Percentiles rank a stretch among this genome's conserved stretches.
phyloP scores from a whole-genome alignment of 1,140 invertebrate genomes.

The Euura lappo region DNA sequence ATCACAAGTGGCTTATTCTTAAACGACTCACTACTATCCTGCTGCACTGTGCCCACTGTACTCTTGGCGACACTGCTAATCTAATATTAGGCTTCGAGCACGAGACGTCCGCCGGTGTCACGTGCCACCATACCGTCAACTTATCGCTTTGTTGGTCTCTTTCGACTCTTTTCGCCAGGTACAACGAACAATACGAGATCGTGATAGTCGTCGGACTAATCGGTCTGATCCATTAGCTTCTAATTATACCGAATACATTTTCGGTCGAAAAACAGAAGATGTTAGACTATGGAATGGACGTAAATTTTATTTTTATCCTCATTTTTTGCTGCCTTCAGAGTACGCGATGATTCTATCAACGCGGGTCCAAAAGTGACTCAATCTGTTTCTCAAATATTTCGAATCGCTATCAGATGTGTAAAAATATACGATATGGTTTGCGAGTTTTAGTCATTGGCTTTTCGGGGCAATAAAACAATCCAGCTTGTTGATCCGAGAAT shows the following conservation, averaged over 20 bases:
- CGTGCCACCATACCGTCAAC: not conserved
- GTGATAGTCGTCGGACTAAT: too few species aligned
- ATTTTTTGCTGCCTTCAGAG: too few species aligned
- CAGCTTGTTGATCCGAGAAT: not conserved
- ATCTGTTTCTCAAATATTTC: not conserved
- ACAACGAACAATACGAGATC: not conserved
- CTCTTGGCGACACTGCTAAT: slow-evolving; percentile 29
- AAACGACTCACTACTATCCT: not conserved
- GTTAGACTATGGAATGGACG: too few species aligned
- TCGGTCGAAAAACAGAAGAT: too few species aligned
- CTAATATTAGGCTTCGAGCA: slow-evolving; percentile 34
- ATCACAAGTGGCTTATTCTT: not conserved
- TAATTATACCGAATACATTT: too few species aligned
- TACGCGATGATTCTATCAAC: too few species aligned
- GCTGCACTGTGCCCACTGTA: not conserved
- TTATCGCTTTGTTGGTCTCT: too few species aligned
- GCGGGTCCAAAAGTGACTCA: too few species aligned
- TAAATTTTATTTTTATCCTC: too few species aligned
- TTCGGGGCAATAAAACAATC: not conserved
- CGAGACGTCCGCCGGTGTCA: not conserved
- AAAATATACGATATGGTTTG: too few species aligned
- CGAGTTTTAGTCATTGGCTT: too few species aligned
- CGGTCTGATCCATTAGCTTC: too few species aligned
- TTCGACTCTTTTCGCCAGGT: not conserved
- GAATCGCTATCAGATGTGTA: not conserved